phyloP scores from a whole-genome alignment of 2,888 invertebrate species.

The Agapostemon virescens region DNA sequence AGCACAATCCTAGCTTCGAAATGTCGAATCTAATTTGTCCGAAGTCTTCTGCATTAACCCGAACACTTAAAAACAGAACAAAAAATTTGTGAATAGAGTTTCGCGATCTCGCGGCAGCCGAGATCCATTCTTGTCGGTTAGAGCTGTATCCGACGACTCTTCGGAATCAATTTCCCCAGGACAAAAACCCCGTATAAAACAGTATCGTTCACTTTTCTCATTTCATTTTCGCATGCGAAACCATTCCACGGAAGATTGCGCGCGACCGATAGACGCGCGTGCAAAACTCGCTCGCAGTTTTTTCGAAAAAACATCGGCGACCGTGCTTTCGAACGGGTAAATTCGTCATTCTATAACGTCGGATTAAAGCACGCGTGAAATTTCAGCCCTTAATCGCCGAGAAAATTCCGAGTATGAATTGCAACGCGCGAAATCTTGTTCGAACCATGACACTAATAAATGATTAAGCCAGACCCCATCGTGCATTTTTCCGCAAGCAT shows the following conservation, averaged over 20 bases:
- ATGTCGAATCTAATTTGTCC: not conserved
- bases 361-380: not conserved
- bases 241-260: not conserved
- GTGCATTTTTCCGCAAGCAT: slow-evolving; percentile 19
- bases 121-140: slow-evolving; percentile 2
- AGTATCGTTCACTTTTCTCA: not conserved
- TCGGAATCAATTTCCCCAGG: slow-evolving; percentile 3
- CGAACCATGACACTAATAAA: not conserved
- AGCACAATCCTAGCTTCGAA: too few species aligned
- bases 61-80: not conserved
- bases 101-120: not conserved
- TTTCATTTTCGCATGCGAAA: not conserved
- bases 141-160: slow-evolving; percentile 8
- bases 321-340: not conserved
- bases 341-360: not conserved
- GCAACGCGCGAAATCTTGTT: not conserved
- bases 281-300: not conserved
- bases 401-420: not conserved
- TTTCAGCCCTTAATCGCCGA: not conserved
- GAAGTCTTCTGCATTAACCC: not conserved
- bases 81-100: not conserved
- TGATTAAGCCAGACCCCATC: not conserved
- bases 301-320: not conserved
- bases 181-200: slow-evolving; percentile 2
- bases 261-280: not conserved